Evolutionary conservation across 1,140 invertebrate genomes (phyloP), one percentile per base, ranked within the genome.

Genomic region (Epicauta chinensis): DNA sequence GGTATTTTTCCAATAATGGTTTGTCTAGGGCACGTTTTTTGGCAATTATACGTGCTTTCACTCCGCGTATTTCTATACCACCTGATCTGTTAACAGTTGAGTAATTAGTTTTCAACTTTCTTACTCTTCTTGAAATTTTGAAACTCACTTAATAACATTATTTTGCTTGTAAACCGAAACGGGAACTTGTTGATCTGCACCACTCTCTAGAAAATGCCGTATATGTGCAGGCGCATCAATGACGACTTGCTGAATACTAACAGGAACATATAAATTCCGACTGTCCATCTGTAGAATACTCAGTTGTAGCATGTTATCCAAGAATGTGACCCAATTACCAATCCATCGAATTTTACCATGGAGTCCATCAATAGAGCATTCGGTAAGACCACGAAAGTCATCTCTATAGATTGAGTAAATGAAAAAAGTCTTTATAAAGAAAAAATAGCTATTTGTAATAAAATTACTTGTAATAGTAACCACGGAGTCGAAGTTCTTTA

Each of bases 271-370:
- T 0, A 96, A 75, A n/a, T 81, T 77, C 51, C 86, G 71, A 0
- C 83, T 83, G 57, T 91, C 85, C 10, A 79, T 70, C 15, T 79
- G 78, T 1, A 96, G 62, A 39, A 96, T 83, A 51, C 85, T 80
- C 53, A 94, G 81, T 67, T 97, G 93, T 10, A 97, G 71, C 82
- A 97, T 87, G n/a, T 86, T 91, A 69, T 97, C 93, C 77, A 97
- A 81, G 69, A 94, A 97, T 0, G 90, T 81, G 0, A 93, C 82
- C 91, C 91, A 97, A 68, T 94, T 93, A 59, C 85, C 66, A 6
- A 72, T 70, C 90, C 90, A 93, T 36, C 60, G 53, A 2, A 84
- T 69, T n/a, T 66, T 64, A n/a, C 80, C 59, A 43, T 29, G 3
- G 9, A 51, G 39, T 15, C 80, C 68, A 17, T 84, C 83, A 16